Evolutionary conservation across 2,888 invertebrate species (phyloP).

Genomic region (Drosophila limbata): DNA sequence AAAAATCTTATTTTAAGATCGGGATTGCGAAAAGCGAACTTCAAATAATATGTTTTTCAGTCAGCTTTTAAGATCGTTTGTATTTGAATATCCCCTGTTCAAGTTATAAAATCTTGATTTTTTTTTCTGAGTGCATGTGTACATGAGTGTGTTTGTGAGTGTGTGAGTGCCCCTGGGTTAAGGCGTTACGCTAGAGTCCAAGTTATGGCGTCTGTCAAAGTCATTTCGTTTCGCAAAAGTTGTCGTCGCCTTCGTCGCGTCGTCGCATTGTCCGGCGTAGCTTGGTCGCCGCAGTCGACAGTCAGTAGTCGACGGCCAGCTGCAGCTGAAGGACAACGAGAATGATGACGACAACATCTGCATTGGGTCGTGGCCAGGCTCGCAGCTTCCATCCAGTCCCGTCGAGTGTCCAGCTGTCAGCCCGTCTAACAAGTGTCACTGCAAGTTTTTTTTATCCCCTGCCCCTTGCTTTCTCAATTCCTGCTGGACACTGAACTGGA

Average conservation of each 20-base stretch:
- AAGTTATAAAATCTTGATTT: too few relatives aligned
- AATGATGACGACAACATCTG: slow-evolving; percentile 74
- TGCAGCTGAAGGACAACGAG: slow-evolving; percentile 76
- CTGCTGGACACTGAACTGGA: slow-evolving; percentile 64
- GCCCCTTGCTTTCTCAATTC: slow-evolving; percentile 22
- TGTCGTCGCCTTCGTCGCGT: slow-evolving; percentile 54
- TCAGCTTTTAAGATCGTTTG: too few relatives aligned
- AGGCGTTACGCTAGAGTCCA: slow-evolving; percentile 74
- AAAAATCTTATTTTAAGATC: too few relatives aligned
- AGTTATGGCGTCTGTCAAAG: slow-evolving; percentile 81
- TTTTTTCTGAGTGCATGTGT: too few relatives aligned
- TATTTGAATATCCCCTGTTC: too few relatives aligned
- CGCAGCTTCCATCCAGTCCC: slow-evolving; percentile 44
- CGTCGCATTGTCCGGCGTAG: slow-evolving; percentile 66
- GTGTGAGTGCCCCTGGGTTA: slow-evolving; percentile 67
- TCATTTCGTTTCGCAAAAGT: slow-evolving; percentile 72
- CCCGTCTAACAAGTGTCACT: slow-evolving; percentile 81
- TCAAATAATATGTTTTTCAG: too few relatives aligned
- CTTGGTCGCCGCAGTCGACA: slow-evolving; percentile 33
- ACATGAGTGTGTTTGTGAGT: slow-evolving; percentile 2
- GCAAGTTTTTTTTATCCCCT: slow-evolving; percentile 70
- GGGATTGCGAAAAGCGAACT: too few relatives aligned
- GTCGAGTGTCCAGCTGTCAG: slow-evolving; percentile 75
- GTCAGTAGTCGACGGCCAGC: slow-evolving; percentile 34
- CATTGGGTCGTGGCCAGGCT: slow-evolving; percentile 70